Evolutionary conservation across 2,797 vertebrate genomes (phyloP), one percentile per base, ranked within the genome.

Genomic region (Bufotes viridis): DNA sequence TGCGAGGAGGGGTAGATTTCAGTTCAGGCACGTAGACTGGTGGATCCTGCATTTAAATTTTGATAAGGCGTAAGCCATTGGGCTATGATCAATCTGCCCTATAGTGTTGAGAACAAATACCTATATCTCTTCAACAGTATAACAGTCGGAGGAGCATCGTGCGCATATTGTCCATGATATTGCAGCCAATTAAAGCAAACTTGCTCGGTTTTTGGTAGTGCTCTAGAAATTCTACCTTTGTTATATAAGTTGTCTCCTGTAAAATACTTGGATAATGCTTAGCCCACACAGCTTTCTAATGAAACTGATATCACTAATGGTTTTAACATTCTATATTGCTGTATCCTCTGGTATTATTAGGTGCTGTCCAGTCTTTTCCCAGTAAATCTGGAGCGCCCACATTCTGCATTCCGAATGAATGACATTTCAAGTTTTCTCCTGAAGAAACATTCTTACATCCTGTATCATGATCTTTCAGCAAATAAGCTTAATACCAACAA

Each of bases 341-440:
- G 58, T 61, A 26, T 3, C 29, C 55, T 22, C 14, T 2, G 14
- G 42, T 60, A 51, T 26, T 51, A 61, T 24, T 0, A 53, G 12
- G 34, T 11, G 58, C 80, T 75, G n/a, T 24, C n/a, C n/a, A 63
- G 69, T 42, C 22, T 49, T 61, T 65, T 20, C 20, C 29, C 22
- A 20, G n/a, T 58, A 82, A 18, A 53, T 76, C 51, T 34, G 60
- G 11, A 61, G 70, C 60, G 20, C 79, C 86, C 34, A 82, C 78
- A 82, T 87, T 58, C 69, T 65, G 55, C 29, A 87, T 82, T 58
- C 63, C 22, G 18, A 15, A 74, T 24, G 75, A 72, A 76, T 61
- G 29, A 87, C 67, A 87, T 69, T 87, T 60, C 78, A 61, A 87
- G 78, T 34, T 61, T 60, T 74, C 74, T 87, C 65, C 61, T 10